A percentile compares a stretch with the other conserved stretches of the same genome.
phyloP scores from a whole-genome alignment of 2,888 invertebrate species.

The Zaprionus obscuricornis region DNA sequence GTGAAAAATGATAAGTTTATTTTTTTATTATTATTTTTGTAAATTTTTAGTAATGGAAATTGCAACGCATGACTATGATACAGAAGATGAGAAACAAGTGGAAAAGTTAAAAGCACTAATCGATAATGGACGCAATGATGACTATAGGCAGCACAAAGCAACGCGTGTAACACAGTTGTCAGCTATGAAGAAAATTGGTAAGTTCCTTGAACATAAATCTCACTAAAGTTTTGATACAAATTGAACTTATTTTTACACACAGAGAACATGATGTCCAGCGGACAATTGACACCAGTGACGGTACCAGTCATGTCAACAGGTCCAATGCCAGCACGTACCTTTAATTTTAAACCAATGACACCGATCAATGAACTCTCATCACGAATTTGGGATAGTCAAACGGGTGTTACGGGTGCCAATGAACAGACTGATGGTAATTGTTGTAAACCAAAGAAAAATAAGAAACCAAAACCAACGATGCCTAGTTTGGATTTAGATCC shows the following conservation, averaged over 20 bases:
- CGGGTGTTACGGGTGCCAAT: conserved; percentile 39
- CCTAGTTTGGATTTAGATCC: conserved; percentile 68
- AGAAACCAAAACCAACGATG: conserved; percentile 49
- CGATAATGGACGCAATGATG: conserved; percentile 86
- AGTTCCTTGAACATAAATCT: neutral
- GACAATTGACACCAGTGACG: conserved; percentile 84
- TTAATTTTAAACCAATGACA: conserved; percentile 56
- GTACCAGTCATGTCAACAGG: conserved; percentile 78
- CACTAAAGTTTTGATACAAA: neutral
- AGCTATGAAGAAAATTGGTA: conserved; percentile 82
- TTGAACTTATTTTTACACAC: neutral
- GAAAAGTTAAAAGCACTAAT: conserved; percentile 86
- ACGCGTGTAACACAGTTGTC: conserved; percentile 81
- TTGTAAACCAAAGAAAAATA: conserved; percentile 66
- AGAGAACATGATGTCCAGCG: conserved; percentile 85
- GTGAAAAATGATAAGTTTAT: neutral
- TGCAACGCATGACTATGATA: conserved; percentile 91
- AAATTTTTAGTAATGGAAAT: conserved; percentile 90
- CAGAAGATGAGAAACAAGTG: conserved; percentile 80
- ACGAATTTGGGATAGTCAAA: conserved; percentile 63
- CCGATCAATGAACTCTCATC: conserved; percentile 75
- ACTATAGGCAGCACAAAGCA: conserved; percentile 85
- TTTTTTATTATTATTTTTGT: neutral
- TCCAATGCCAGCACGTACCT: conserved; percentile 8
- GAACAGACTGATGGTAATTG: conserved; percentile 47